Conservation (phyloP, 2,888 invertebrate species). For the Trichogramma dendrolimi region DNA sequence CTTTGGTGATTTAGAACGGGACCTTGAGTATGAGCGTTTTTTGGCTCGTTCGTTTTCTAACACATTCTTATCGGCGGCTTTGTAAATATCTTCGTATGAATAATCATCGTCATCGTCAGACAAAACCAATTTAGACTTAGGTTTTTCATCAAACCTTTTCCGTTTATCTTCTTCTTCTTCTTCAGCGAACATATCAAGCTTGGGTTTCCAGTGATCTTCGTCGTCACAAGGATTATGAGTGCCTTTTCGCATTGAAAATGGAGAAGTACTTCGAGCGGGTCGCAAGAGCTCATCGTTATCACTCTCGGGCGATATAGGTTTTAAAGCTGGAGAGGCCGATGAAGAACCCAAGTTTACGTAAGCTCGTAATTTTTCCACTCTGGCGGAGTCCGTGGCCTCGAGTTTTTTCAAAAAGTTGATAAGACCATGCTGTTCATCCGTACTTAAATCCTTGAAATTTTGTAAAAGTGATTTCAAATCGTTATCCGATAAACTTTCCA, state of each 20-base stretch:
- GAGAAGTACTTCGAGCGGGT: conserved; percentile 48
- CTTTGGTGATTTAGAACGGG: conserved; percentile 38
- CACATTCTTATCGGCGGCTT: conserved; percentile 71
- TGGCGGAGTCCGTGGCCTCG: conserved; percentile 69
- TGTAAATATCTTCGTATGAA: conserved; percentile 77
- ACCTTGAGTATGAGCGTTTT: conserved; percentile 51
- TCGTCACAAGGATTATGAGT: conserved; percentile 51
- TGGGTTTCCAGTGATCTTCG: conserved; percentile 48
- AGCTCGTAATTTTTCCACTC: conserved; percentile 73
- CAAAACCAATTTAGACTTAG: conserved; percentile 56
- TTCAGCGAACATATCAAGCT: conserved; percentile 49
- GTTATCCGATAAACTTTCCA: conserved; percentile 75
- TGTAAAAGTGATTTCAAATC: conserved; percentile 75
- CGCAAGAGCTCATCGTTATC: conserved; percentile 7
- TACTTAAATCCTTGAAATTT: conserved; percentile 75
- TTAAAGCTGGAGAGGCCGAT: conserved; percentile 14
- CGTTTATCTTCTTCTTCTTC: conserved; percentile 42
- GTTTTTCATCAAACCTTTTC: conserved; percentile 39
- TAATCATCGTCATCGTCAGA: conserved; percentile 76
- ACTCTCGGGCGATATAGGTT: conserved; percentile 15
- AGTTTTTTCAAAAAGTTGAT: conserved; percentile 78
- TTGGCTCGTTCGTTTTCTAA: conserved; percentile 62
- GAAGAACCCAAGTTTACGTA: conserved; percentile 64
- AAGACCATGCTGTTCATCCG: conserved; percentile 77
- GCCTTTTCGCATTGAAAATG: conserved; percentile 54